Conservation (phyloP, 2,888 invertebrate genomes). For the Drosophila suboccidentalis region DNA sequence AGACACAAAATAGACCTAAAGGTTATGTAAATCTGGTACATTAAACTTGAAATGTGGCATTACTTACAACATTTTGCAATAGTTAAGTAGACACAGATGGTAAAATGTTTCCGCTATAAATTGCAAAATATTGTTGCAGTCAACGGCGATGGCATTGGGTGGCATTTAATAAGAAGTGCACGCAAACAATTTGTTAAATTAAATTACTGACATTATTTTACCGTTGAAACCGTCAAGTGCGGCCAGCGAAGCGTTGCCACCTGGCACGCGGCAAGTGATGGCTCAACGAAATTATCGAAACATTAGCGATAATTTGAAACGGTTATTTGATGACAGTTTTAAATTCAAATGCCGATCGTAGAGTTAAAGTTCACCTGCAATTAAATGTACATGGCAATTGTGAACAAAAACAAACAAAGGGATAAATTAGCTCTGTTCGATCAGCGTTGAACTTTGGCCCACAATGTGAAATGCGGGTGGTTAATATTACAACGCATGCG, state of each 20-base stretch:
- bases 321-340: not conserved
- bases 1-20: slow-evolving; percentile 3
- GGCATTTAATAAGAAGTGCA: slow-evolving; percentile 69
- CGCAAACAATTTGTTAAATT: slow-evolving; percentile 78
- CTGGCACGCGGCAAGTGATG: slow-evolving; percentile 32
- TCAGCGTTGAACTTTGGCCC: slow-evolving; percentile 75
- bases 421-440: slow-evolving; percentile 34
- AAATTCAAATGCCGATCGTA: slow-evolving; percentile 1
- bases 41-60: slow-evolving; percentile 59
- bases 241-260: slow-evolving; percentile 55
- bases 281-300: slow-evolving; percentile 21
- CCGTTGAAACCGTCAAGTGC: slow-evolving; percentile 58
- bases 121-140: slow-evolving; percentile 15
- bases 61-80: slow-evolving; percentile 51
- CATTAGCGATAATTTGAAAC: slow-evolving; percentile 31
- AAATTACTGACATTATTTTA: slow-evolving; percentile 73
- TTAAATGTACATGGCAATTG: slow-evolving; percentile 19
- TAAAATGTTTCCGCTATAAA: slow-evolving; percentile 51
- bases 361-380: slow-evolving; percentile 1
- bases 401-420: slow-evolving; percentile 14
- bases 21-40: slow-evolving; percentile 69
- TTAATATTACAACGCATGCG: slow-evolving; percentile 67
- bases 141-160: slow-evolving; percentile 10
- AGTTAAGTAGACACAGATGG: slow-evolving; percentile 10
- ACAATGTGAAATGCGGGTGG: slow-evolving; percentile 11